Conservation (phyloP, 2,113 vertebrate species). For the Calidris pygmaea region DNA sequence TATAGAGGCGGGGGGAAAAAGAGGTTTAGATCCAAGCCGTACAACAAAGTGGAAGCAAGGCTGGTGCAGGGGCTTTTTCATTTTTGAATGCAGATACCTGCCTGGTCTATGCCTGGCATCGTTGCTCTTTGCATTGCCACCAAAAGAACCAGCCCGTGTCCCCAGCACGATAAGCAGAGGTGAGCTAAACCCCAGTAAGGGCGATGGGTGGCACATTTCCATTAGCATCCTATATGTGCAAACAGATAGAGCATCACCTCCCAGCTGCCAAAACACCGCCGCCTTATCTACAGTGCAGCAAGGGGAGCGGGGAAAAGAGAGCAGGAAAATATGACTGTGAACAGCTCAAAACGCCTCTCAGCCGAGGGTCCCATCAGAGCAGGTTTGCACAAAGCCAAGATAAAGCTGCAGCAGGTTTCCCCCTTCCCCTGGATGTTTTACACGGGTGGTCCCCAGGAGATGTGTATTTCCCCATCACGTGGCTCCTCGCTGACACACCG, state of each 20-base stretch:
- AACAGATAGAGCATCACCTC: slow-evolving; percentile 12
- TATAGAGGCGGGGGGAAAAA: neutral
- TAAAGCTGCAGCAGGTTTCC: slow-evolving; percentile 12
- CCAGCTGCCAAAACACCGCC: slow-evolving; percentile 52
- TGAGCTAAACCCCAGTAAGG: neutral
- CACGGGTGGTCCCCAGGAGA: neutral
- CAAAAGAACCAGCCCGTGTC: neutral
- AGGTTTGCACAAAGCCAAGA: neutral
- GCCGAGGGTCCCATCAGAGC: neutral
- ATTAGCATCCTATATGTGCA: neutral
- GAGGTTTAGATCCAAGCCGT: neutral
- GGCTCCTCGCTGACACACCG: neutral
- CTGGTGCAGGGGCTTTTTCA: neutral
- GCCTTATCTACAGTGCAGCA: slow-evolving; percentile 19
- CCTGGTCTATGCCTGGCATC: neutral
- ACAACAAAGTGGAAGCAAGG: neutral
- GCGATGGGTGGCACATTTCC: neutral
- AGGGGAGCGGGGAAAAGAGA: neutral
- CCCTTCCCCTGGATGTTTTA: neutral
- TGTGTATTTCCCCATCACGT: slow-evolving; percentile 4
- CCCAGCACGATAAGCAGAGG: neutral
- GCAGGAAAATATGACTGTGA: neutral
- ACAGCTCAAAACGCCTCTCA: neutral
- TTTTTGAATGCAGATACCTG: neutral
- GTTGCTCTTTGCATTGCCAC: neutral